A percentile compares a stretch with the other conserved stretches of the same genome.
These are phyloP conservation scores for Tetramorium bicarinatum DNA, from an alignment of 2,888 invertebrate genomes.

Conservation along the genomic window DNA sequence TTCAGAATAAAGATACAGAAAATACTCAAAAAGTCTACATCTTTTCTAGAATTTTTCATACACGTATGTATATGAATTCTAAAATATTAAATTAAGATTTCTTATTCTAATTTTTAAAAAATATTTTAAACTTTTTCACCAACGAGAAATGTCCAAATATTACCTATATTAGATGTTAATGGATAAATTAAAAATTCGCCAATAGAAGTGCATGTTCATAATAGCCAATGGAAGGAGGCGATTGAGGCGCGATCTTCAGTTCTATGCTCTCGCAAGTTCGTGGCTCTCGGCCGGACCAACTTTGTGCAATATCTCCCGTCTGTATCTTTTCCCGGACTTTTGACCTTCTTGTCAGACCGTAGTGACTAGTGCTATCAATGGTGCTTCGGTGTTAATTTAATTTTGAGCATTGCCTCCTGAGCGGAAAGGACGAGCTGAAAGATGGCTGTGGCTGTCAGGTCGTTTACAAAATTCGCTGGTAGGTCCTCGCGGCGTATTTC, in stretches of 20 bases:
- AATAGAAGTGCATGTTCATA: neutral
- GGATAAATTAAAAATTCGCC: neutral
- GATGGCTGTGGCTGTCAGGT: slow-evolving; percentile 85
- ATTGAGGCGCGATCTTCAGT: neutral
- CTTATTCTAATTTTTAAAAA: too few relatives aligned
- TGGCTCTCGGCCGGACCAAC: slow-evolving; percentile 43
- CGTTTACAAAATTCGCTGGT: slow-evolving; percentile 85
- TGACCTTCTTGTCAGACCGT: slow-evolving; percentile 68
- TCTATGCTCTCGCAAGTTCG: slow-evolving; percentile 57
- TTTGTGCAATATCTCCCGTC: slow-evolving; percentile 63
- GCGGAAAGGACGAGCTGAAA: slow-evolving; percentile 71
- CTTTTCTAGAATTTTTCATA: too few relatives aligned
- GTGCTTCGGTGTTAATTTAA: slow-evolving; percentile 72
- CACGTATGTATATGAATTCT: too few relatives aligned
- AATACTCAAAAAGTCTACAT: too few relatives aligned
- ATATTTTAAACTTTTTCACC: too few relatives aligned
- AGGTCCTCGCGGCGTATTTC: slow-evolving; percentile 53
- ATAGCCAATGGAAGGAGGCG: neutral
- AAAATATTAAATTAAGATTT: too few relatives aligned
- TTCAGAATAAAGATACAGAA: too few relatives aligned
- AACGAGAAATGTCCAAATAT: too few relatives aligned
- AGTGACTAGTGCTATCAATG: slow-evolving; percentile 67
- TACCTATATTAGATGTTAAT: too few relatives aligned
- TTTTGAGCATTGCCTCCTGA: slow-evolving; percentile 72
- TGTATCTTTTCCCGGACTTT: slow-evolving; percentile 73